These are phyloP conservation scores for Hybognathus amarus DNA, from an alignment of 2,797 vertebrate species.

Conservation along the genomic window DNA sequence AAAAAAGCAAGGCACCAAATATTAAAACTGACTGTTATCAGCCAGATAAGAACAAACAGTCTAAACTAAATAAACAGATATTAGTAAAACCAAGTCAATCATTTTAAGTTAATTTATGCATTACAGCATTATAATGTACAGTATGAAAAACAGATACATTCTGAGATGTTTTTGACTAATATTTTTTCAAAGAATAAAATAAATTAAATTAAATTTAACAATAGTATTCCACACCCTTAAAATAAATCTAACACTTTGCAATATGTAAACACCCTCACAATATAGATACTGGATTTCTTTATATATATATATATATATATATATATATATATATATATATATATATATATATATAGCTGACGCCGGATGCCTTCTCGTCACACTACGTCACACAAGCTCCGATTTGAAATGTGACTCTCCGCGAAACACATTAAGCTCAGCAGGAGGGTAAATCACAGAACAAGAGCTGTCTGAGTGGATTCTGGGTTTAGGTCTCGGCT, in stretches of 20 bases:
- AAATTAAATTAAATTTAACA: too few species aligned
- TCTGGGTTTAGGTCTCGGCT: slow-evolving; percentile 20
- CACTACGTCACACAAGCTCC: slow-evolving; percentile 24
- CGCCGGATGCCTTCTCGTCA: background rate
- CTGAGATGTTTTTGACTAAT: background rate
- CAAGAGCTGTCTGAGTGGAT: slow-evolving; percentile 33
- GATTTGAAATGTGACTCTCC: background rate
- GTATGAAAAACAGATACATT: background rate
- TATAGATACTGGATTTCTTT: background rate
- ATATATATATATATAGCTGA: too few species aligned
- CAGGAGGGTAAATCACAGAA: slow-evolving; percentile 36
- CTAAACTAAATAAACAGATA: background rate
- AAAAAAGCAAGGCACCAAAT: background rate
- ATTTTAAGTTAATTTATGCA: background rate
- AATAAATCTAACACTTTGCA: background rate
- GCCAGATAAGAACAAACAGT: background rate
- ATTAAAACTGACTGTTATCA: background rate
- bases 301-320: too few species aligned
- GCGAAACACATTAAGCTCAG: slow-evolving; percentile 20
- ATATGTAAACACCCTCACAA: background rate
- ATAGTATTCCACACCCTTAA: background rate
- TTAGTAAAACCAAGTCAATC: background rate
- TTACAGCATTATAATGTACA: background rate
- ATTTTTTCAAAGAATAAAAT: background rate
- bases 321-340: too few species aligned